Evolutionary conservation across 1,140 invertebrate genomes (phyloP).

Genomic region (Zelostemma sp.): DNA sequence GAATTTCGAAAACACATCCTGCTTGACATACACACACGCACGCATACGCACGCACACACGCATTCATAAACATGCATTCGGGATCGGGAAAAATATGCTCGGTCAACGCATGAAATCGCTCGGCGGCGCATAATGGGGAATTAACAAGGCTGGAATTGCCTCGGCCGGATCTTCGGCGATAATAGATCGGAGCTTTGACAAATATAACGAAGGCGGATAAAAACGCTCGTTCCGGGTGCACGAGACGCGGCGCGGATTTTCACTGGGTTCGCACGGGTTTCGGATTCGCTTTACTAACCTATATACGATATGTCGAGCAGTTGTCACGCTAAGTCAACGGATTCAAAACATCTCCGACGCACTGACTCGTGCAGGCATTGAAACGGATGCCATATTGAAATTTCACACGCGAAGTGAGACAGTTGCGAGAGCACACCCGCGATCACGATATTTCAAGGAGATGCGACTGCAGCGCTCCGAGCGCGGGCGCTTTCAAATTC

Average conservation of each 20-base stretch:
- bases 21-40: slow-evolving; percentile 1
- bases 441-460: neutral
- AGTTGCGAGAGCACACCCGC: slow-evolving; percentile 1
- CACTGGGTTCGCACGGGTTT: neutral
- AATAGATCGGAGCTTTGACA: neutral
- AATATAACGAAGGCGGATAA: slow-evolving; percentile 5
- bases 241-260: neutral
- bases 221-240: slow-evolving; percentile 3
- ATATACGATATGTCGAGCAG: slow-evolving; percentile 48
- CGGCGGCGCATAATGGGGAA: slow-evolving; percentile 26
- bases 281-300: slow-evolving; percentile 49
- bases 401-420: slow-evolving; percentile 20
- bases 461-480: neutral
- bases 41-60: slow-evolving; percentile 4
- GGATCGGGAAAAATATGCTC: slow-evolving; percentile 5
- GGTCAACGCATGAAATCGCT: slow-evolving; percentile 20
- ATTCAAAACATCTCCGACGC: slow-evolving; percentile 57
- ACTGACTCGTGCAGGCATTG: slow-evolving; percentile 54
- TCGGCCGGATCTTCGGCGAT: neutral
- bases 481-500: too few species aligned
- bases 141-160: neutral
- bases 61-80: slow-evolving; percentile 16
- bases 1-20: slow-evolving; percentile 7
- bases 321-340: slow-evolving; percentile 46
- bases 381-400: slow-evolving; percentile 58